Evolutionary conservation across 2,888 invertebrate species (phyloP).

Genomic region (Aplocera efformata): DNA sequence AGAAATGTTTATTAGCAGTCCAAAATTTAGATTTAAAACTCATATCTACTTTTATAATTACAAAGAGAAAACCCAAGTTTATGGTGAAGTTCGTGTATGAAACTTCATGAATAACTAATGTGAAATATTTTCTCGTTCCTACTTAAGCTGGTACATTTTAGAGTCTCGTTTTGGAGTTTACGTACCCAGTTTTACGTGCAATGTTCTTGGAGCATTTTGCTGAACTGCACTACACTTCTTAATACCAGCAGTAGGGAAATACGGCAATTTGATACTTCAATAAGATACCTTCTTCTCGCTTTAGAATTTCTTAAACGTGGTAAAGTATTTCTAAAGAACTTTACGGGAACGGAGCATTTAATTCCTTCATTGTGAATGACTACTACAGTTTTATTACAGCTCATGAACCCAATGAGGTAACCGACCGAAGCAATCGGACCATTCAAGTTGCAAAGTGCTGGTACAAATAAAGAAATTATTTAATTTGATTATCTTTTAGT

Average conservation of each 20-base stretch:
- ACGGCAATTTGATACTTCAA: background rate
- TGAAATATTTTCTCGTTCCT: slow-evolving; percentile 11
- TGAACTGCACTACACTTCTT: background rate
- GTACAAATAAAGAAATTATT: too few species aligned
- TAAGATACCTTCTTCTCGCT: too few species aligned
- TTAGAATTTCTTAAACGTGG: too few species aligned
- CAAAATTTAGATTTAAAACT: slow-evolving; percentile 4
- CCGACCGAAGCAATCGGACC: too few species aligned
- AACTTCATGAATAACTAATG: slow-evolving; percentile 18
- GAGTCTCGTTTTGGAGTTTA: background rate
- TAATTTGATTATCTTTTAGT: too few species aligned
- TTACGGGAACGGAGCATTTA: too few species aligned
- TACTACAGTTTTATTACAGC: too few species aligned
- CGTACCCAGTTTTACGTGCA: slow-evolving; percentile 4
- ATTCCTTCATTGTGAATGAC: too few species aligned
- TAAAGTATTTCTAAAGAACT: background rate
- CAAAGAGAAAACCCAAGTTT: slow-evolving; percentile 6
- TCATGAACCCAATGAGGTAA: too few species aligned
- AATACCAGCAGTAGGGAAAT: background rate
- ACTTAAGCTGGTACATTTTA: slow-evolving; percentile 6
- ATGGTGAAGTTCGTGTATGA: slow-evolving; percentile 10
- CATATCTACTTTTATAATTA: slow-evolving; percentile 6
- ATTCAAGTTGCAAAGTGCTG: too few species aligned
- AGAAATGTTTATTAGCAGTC: slow-evolving; percentile 4
- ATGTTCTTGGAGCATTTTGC: slow-evolving; percentile 5